phyloP scores from a whole-genome alignment of 1,140 invertebrate genomes.

The Cyrtorhinus lividipennis region DNA sequence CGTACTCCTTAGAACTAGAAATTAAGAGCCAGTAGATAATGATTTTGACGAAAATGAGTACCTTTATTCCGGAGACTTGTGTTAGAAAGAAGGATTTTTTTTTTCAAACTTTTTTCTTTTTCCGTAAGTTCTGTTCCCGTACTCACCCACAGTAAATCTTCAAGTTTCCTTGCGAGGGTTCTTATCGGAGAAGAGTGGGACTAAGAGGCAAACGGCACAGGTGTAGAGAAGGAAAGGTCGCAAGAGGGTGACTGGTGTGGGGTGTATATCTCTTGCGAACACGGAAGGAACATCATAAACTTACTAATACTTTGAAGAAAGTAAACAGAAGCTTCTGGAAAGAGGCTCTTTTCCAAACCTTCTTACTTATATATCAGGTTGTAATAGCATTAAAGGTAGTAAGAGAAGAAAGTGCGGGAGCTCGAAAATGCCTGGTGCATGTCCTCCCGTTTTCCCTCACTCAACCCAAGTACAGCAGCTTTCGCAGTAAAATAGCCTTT shows the following conservation, averaged over 20 bases:
- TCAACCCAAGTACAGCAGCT: background rate
- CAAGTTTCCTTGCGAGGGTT: background rate
- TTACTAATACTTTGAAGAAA: background rate
- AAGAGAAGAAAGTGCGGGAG: background rate
- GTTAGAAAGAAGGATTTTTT: too few species aligned
- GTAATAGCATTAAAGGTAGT: background rate
- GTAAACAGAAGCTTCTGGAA: background rate
- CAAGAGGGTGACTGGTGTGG: too few species aligned
- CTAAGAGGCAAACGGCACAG: background rate
- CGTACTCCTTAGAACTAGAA: too few species aligned
- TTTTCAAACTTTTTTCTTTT: too few species aligned
- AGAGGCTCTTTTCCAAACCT: background rate
- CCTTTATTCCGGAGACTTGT: too few species aligned
- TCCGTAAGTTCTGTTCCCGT: too few species aligned
- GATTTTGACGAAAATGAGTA: too few species aligned
- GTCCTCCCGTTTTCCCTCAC: background rate
- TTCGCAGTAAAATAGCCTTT: background rate
- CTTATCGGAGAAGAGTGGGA: background rate
- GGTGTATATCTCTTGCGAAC: too few species aligned
- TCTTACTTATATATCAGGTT: background rate
- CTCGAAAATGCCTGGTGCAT: background rate
- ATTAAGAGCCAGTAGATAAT: too few species aligned
- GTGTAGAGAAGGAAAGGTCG: background rate
- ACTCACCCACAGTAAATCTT: too few species aligned
- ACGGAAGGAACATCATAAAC: background rate